phyloP scores from a whole-genome alignment of 2,797 vertebrate genomes.

The Phoxinus dragarum region DNA sequence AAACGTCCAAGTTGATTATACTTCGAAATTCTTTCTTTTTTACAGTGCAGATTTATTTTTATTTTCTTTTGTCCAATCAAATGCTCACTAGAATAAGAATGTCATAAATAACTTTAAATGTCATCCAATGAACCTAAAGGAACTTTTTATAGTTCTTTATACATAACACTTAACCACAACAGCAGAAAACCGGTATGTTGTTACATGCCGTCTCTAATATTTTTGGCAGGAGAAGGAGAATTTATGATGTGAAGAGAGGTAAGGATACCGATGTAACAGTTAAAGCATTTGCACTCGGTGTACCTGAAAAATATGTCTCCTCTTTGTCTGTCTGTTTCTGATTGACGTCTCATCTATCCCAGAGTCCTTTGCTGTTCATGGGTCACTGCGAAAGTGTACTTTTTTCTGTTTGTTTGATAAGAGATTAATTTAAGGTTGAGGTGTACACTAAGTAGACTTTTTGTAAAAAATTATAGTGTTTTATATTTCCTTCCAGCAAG shows the following conservation, averaged over 20 bases:
- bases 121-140: too few species aligned
- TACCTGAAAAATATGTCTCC: background rate
- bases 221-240: background rate
- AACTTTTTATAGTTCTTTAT: background rate
- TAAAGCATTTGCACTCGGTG: background rate
- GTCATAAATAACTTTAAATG: background rate
- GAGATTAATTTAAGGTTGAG: background rate
- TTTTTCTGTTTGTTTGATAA: background rate
- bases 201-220: background rate
- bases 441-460: background rate
- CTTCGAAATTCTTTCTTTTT: too few species aligned
- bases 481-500: constrained; percentile 5
- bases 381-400: too few species aligned
- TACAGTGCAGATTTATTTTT: too few species aligned
- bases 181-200: background rate
- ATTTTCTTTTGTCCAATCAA: background rate
- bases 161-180: background rate
- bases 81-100: background rate
- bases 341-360: background rate
- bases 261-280: background rate
- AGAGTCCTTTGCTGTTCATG: background rate
- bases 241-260: background rate
- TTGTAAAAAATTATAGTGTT: background rate
- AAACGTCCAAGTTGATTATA: too few species aligned
- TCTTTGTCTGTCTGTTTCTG: background rate